Evolutionary conservation across 2,888 invertebrate species (phyloP), one percentile per base, ranked within the genome.

Genomic region (Colletes collaris): DNA sequence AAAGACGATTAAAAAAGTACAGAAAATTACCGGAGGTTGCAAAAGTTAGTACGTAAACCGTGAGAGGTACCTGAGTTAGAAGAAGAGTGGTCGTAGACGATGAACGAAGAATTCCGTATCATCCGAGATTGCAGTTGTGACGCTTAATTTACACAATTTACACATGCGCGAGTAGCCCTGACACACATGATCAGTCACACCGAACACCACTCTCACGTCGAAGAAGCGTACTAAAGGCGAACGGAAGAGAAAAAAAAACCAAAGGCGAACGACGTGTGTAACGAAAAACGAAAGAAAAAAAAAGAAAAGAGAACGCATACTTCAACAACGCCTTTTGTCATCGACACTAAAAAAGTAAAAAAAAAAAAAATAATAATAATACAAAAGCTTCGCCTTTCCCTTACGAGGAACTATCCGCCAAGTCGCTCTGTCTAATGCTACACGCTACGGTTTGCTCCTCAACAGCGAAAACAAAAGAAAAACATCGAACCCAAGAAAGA

Each of bases 141-240:
- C 85, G 86, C 86, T 89, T 84, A 87, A 82, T 88, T 83, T 82
- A 86, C 84, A 88, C 86, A 83, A 85, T 86, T 88, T 90, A 91
- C 88, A 82, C 91, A 91, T 91, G 91, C 91, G 90, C 90, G 87
- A 88, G 62, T 90, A 90, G 90, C 89, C 84, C 85, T 79, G 79
- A 85, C 88, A 85, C 87, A 82, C 85, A 79, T 76, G 84, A 82
- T 84, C 88, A 85, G 77, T 88, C 89, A 72, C 81, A 68, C 81
- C 80, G 81, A 76, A 82, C 81, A 84, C 84, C 82, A 88, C 81
- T 84, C 83, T 72, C 71, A 81, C 86, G 83, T 77, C 70, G 76
- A 77, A 84, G 66, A 79, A 82, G 73, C 82, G 76, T 82, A 69
- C 76, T 77, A 64, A 56, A 71, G 67, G 69, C 76, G 67, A 75